Evolutionary conservation across 2,888 invertebrate genomes (phyloP).

Genomic region (Drosophila kuntzei): DNA sequence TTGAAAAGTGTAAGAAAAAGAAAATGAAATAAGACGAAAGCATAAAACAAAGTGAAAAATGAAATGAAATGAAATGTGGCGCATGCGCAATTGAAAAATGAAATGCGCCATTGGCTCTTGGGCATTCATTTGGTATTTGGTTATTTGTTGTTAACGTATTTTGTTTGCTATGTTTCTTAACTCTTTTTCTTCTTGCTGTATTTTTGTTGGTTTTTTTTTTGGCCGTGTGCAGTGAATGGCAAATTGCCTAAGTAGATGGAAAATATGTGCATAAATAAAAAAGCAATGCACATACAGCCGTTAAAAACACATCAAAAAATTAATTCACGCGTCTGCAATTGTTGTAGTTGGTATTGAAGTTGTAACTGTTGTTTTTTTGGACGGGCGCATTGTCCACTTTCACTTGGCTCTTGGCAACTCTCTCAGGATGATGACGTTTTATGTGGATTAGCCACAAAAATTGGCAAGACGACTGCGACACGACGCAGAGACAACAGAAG

Average conservation of each 20-base stretch:
- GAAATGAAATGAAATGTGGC: slow-evolving; percentile 42
- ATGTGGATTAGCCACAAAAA: slow-evolving; percentile 50
- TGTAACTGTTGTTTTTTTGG: slow-evolving; percentile 28
- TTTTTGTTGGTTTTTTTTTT: slow-evolving; percentile 30
- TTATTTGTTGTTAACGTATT: slow-evolving; percentile 36
- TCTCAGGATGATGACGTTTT: slow-evolving; percentile 68
- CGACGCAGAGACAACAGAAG: slow-evolving; percentile 1
- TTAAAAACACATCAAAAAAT: slow-evolving; percentile 61
- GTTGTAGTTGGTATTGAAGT: slow-evolving; percentile 15
- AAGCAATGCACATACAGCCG: slow-evolving; percentile 20
- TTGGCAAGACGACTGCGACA: slow-evolving; percentile 36
- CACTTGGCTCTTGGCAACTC: slow-evolving; percentile 60
- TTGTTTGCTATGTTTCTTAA: slow-evolving; percentile 27
- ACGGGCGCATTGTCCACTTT: slow-evolving; percentile 65
- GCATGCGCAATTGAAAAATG: slow-evolving; percentile 63
- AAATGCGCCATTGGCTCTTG: slow-evolving; percentile 70
- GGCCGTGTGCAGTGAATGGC: slow-evolving; percentile 76
- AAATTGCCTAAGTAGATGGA: slow-evolving; percentile 71
- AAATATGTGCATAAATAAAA: slow-evolving; percentile 47
- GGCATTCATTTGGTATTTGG: slow-evolving; percentile 26
- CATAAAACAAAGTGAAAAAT: slow-evolving; percentile 1
- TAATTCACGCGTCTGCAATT: slow-evolving; percentile 75
- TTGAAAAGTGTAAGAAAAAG: slow-evolving; percentile 22
- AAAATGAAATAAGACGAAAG: not conserved
- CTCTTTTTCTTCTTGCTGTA: not conserved